phyloP scores from a whole-genome alignment of 2,113 vertebrate species.

The Labeo rohita region DNA sequence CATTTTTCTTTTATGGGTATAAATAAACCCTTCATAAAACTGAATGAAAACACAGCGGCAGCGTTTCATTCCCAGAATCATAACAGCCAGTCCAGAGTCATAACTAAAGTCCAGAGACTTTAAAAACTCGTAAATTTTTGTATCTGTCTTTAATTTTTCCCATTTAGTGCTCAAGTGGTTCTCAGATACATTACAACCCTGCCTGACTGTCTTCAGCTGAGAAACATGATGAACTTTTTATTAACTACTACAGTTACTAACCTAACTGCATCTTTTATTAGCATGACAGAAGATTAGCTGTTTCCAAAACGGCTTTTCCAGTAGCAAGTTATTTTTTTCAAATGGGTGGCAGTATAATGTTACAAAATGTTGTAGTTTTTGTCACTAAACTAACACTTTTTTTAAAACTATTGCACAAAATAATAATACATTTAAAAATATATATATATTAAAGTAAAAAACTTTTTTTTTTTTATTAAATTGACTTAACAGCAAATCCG shows the following conservation, averaged over 20 bases:
- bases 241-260: neutral
- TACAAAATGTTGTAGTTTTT: too few relatives aligned
- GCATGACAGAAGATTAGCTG: neutral
- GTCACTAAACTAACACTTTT: too few relatives aligned
- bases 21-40: constrained; percentile 3
- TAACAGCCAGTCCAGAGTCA: neutral
- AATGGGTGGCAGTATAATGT: too few relatives aligned
- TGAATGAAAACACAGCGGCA: neutral
- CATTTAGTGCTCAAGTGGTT: neutral
- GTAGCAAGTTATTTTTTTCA: too few relatives aligned
- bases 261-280: neutral
- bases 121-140: neutral
- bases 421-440: too few relatives aligned
- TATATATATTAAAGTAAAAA: too few relatives aligned
- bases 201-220: neutral
- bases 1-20: constrained; percentile 6
- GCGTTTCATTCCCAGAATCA: neutral
- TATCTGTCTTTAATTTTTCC: neutral
- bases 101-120: constrained; percentile 11
- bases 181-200: neutral
- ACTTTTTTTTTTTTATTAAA: too few relatives aligned
- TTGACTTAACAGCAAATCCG: too few relatives aligned
- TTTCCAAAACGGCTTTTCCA: neutral
- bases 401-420: too few relatives aligned
- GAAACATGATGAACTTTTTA: constrained; percentile 8